These are phyloP conservation scores for Galeopsomyia nigrocyanea DNA, from an alignment of 2,888 invertebrate genomes.

Conservation along the genomic window DNA sequence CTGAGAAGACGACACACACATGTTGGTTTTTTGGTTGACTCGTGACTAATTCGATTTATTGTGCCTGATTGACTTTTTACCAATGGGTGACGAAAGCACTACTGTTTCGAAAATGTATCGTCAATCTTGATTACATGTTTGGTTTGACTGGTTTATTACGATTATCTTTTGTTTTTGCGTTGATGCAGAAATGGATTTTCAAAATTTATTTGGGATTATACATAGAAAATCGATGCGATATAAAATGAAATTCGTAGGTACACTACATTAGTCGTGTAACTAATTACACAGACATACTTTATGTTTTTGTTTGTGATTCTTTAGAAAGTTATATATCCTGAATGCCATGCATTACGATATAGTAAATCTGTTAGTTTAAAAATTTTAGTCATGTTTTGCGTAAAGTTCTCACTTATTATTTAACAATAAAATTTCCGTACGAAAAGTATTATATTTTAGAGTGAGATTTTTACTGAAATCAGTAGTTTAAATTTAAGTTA, in stretches of 20 bases:
- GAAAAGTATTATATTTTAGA: too few relatives aligned
- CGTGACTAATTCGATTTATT: slow-evolving; percentile 51
- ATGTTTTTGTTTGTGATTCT: slow-evolving; percentile 21
- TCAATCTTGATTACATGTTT: slow-evolving; percentile 6
- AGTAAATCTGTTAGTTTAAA: slow-evolving; percentile 45
- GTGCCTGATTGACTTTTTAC: slow-evolving; percentile 12
- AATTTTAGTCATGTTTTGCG: slow-evolving; percentile 21
- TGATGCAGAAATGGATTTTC: too few relatives aligned
- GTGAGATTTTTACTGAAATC: too few relatives aligned
- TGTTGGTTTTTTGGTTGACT: slow-evolving; percentile 47
- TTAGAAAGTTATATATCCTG: slow-evolving; percentile 17
- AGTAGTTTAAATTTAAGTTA: too few relatives aligned
- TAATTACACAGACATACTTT: neutral
- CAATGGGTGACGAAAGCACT: slow-evolving; percentile 13
- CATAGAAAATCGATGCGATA: neutral
- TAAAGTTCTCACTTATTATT: neutral
- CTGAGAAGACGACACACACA: neutral
- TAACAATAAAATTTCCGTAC: too few relatives aligned
- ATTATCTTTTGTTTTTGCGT: neutral
- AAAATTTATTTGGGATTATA: slow-evolving; percentile 6
- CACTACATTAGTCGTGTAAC: slow-evolving; percentile 17
- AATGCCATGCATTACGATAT: slow-evolving; percentile 24
- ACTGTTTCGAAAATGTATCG: slow-evolving; percentile 15
- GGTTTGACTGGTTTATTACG: neutral
- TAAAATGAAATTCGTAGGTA: neutral